phyloP scores from a whole-genome alignment of 2,797 vertebrate species.

The Limnodromus scolopaceus region DNA sequence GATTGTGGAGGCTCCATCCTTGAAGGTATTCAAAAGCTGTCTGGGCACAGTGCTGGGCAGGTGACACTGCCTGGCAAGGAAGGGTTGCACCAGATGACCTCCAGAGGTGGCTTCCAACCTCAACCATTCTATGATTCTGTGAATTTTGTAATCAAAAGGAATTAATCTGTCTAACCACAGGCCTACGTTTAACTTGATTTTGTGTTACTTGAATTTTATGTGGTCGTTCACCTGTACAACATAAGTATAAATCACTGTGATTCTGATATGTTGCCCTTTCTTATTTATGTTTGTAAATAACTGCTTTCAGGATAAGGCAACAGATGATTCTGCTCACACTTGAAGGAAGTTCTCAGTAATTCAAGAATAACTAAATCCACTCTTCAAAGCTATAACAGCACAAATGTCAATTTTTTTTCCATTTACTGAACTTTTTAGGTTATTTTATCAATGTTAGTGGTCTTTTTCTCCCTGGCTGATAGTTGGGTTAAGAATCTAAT shows the following conservation, averaged over 20 bases:
- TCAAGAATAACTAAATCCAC: neutral
- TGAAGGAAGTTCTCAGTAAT: neutral
- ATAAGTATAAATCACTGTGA: neutral
- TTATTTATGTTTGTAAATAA: neutral
- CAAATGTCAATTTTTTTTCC: neutral
- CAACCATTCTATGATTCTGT: neutral
- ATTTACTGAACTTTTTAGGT: neutral
- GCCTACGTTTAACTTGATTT: neutral
- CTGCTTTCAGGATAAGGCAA: neutral
- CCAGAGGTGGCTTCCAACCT: neutral
- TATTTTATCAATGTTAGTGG: conserved; percentile 9
- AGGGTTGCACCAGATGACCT: neutral
- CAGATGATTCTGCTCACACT: neutral
- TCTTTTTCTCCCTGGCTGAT: conserved; percentile 40
- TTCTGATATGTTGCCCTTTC: neutral
- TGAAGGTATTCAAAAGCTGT: neutral
- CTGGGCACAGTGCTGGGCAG: neutral
- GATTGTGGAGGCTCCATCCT: neutral
- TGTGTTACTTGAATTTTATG: neutral
- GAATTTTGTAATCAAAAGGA: neutral
- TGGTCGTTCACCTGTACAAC: neutral
- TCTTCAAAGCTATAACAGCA: neutral
- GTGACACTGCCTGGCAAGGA: neutral
- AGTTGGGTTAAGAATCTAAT: conserved; percentile 94
- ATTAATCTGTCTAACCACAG: neutral